phyloP scores from a whole-genome alignment of 92 coral and sea anemone species.

The Parazoanthus swiftii region DNA sequence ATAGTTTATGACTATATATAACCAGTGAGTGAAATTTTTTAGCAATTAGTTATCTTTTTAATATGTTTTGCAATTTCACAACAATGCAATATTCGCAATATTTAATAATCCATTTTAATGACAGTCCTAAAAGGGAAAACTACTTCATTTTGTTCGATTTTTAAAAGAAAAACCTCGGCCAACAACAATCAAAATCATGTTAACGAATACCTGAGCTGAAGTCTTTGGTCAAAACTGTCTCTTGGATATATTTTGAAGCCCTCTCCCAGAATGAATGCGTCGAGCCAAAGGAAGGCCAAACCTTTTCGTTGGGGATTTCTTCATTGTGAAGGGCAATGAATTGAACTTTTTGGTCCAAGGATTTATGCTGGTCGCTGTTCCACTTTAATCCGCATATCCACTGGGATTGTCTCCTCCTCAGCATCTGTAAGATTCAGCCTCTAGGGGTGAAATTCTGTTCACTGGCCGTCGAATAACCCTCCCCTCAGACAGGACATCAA shows the following conservation, averaged over 20 bases:
- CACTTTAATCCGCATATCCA: too few relatives aligned
- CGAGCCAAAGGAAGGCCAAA: constrained; percentile 33
- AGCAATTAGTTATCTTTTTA: not conserved
- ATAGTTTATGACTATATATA: not conserved
- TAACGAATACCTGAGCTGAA: constrained; percentile 7
- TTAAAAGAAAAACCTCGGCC: not conserved
- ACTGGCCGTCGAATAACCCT: too few relatives aligned
- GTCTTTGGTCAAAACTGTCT: constrained; percentile 1
- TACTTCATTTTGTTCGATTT: not conserved
- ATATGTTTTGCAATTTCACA: not conserved
- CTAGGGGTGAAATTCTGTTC: too few relatives aligned
- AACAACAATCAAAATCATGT: not conserved
- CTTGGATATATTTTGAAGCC: constrained; percentile 12
- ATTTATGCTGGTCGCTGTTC: not conserved
- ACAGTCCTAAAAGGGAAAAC: not conserved
- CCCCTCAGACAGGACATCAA: too few relatives aligned
- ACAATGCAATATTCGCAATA: not conserved
- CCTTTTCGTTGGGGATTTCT: constrained; percentile 27
- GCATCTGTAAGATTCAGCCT: too few relatives aligned
- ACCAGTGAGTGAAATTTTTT: not conserved
- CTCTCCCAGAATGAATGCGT: constrained; percentile 13
- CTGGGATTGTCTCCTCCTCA: too few relatives aligned
- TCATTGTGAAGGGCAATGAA: constrained; percentile 21
- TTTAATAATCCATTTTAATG: too few relatives aligned
- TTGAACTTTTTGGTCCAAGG: constrained; percentile 9